phyloP scores from a whole-genome alignment of 2,113 vertebrate genomes.

The Motacilla tschutschensis region DNA sequence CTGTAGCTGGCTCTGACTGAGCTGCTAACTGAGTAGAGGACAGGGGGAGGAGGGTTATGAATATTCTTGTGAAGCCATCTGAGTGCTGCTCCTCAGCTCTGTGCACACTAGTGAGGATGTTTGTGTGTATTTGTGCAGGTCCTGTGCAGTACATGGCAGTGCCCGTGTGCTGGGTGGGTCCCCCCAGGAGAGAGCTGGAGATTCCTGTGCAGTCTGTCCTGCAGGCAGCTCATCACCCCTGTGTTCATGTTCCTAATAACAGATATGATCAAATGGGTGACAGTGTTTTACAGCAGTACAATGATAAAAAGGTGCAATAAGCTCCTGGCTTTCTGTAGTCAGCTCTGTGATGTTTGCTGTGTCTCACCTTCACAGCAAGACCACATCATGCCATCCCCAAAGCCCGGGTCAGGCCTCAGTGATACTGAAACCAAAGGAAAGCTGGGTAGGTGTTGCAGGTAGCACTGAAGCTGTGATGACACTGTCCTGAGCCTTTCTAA shows the following conservation, averaged over 20 bases:
- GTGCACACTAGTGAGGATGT: neutral
- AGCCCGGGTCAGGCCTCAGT: neutral
- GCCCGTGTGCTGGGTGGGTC: rapidly evolving
- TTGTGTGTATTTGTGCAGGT: neutral
- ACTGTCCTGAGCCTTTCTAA: neutral
- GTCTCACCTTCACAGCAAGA: neutral
- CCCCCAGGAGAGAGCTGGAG: neutral
- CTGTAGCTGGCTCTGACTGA: conserved; percentile 44
- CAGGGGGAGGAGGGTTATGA: conserved; percentile 8
- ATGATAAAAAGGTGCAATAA: neutral
- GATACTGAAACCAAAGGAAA: neutral
- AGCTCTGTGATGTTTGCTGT: neutral
- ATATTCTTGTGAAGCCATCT: neutral
- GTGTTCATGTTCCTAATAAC: neutral
- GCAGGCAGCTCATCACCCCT: neutral
- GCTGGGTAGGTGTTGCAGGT: neutral
- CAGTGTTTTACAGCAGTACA: neutral
- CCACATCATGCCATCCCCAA: neutral
- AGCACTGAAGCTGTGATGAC: neutral
- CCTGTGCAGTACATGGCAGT: neutral
- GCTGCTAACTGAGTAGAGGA: conserved; percentile 33
- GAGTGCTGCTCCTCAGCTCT: neutral
- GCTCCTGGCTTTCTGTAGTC: neutral
- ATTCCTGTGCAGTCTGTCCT: rapidly evolving
- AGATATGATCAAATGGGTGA: neutral